Base-by-base conservation (phyloP, 2,888 invertebrate genomes). In the Pollenia angustigena region DNA sequence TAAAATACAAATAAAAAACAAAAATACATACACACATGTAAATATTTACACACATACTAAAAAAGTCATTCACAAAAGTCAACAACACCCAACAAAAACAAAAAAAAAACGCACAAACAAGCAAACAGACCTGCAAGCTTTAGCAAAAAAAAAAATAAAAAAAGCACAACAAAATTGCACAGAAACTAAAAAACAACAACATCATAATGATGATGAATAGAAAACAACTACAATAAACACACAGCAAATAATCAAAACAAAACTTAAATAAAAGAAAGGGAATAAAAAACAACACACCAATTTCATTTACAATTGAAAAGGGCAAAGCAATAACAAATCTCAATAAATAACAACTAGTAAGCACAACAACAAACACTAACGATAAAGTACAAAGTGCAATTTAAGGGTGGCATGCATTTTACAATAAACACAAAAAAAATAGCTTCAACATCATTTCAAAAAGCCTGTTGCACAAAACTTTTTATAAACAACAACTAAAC, bases 31-130 rank as follows among this genome's bases (percentile, higher is more conserved):
- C 11, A 44, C 68, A 81, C 16, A 68, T 42, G 68, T 23, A 68
- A 2, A 50, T n/a, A n/a, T 4, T 23, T n/a, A 50, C 16, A 44
- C 11, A 23, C 40, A 40, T 52, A 56, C 72, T 42, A 75, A 58
- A 64, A 88, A 88, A 88, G 84, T 88, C 87, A 87, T 85, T 85
- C 88, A 87, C 81, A 78, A 83, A 85, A 87, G 88, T 85, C 85
- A 87, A 81, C 87, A 88, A 82, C 79, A 85, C 83, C 82, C 86
- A 69, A 72, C 46, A 60, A 71, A 58, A 42, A 50, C 10, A n/a
- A 40, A 9, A 50, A 32, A 40, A 62, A 75, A 86, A 71, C 58
- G 64, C 52, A 58, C 60, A 62, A 76, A 66, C 14, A 66, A n/a
- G 72, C 23, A 58, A 62, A 60, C 14, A 69, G 46, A 76, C 66